A percentile compares a stretch with the other conserved stretches of the same genome.
Conservation (phyloP, 2,113 vertebrate genomes). For the Rhynchomys soricoides region DNA sequence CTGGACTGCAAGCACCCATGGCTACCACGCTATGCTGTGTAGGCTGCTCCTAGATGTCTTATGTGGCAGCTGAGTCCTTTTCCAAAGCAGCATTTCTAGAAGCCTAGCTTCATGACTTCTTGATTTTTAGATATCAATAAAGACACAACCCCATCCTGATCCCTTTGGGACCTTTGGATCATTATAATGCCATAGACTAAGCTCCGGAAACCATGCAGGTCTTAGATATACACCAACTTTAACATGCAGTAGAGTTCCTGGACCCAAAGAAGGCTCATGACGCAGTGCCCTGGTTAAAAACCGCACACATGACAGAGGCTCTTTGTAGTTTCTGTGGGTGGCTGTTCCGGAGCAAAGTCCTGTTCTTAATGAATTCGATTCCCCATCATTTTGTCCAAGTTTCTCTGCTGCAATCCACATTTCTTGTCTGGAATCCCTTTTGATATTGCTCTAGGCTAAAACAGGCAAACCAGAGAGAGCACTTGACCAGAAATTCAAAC, state of each 20-base stretch:
- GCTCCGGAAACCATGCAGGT: not conserved
- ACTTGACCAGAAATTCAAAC: slow-evolving; percentile 49
- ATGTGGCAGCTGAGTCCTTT: slow-evolving; percentile 55
- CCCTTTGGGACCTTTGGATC: slow-evolving; percentile 23
- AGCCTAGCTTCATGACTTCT: slow-evolving; percentile 38
- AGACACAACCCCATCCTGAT: not conserved
- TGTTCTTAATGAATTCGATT: slow-evolving; percentile 58
- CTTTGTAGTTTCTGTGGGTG: slow-evolving; percentile 52
- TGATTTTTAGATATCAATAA: slow-evolving; percentile 44
- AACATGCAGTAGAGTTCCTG: slow-evolving; percentile 33
- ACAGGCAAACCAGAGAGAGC: slow-evolving; percentile 41
- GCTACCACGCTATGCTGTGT: not conserved
- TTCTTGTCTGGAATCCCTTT: slow-evolving; percentile 43
- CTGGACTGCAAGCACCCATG: slow-evolving; percentile 37
- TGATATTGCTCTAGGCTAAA: not conserved
- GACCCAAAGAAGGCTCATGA: slow-evolving; percentile 43
- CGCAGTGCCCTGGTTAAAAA: slow-evolving; percentile 58
- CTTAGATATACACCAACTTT: not conserved
- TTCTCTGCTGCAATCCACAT: not conserved
- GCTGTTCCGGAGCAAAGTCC: slow-evolving; percentile 25
- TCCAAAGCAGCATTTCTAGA: slow-evolving; percentile 54
- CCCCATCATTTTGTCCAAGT: slow-evolving; percentile 56
- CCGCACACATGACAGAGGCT: not conserved
- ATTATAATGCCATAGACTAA: slow-evolving; percentile 35
- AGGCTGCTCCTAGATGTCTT: slow-evolving; percentile 48